Base-by-base conservation (phyloP, 2,888 invertebrate species). In the Leptinotarsa tumamoca region DNA sequence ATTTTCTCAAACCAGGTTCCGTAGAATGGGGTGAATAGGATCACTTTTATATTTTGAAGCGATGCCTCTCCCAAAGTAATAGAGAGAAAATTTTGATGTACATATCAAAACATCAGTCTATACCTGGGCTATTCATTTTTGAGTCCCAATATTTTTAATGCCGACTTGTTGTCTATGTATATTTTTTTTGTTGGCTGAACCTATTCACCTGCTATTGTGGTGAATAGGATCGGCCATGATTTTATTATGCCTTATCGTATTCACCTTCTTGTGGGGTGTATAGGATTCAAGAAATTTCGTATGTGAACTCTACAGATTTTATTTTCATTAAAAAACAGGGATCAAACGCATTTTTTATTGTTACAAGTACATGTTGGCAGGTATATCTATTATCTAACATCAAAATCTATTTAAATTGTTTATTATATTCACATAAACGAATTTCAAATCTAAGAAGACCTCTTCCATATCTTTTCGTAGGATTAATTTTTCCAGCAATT, bases 401-500 rank as follows among this genome's bases (percentile, higher is more conserved):
- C 51, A 51, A 51, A 15, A 51, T 43, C 18, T 67, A 2, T 43
- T 33, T 33, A 7, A 33, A 5, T 33, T 33, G 33, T 33, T 33
- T 33, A 33, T 33, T 33, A 33, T 33, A 33, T 33, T 7, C 33
- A 33, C 33, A 33, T 33, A 33, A 33, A 33, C 5, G 33, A 7
- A 33, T 33, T 33, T 33, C 33, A 33, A 33, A 33, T 33, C 33
- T 33, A 33, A 33, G 33, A 33, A 33, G 7, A 33, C 33, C 33
- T 33, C 33, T 33, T 33, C 5, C 33, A 33, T 33, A 5, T 33
- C 27, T 33, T 4, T 33, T 27, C n/a, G 67, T 1, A 67, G 67
- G 67, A 67, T 67, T 67, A 14, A 67, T n/a, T 67, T 67, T 18
- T 49, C 51, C 67, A 67, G 18, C 67, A 67, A 50, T 67, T 49